phyloP scores from a whole-genome alignment of 2,113 vertebrate species.

The Fregetta grallaria region DNA sequence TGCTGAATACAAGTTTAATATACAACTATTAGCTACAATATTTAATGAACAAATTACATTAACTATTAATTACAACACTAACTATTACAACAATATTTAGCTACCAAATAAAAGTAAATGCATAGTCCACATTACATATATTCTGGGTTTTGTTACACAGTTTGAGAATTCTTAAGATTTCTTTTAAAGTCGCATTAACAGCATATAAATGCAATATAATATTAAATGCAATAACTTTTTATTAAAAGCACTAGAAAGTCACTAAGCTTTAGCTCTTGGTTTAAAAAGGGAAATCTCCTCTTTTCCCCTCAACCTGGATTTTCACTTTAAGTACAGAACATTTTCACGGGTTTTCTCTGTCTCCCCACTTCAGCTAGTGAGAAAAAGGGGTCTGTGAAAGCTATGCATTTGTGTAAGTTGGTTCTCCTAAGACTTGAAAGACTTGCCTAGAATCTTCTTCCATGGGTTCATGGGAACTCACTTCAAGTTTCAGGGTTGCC shows the following conservation, averaged over 20 bases:
- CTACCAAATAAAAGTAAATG: not conserved
- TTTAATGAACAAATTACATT: not conserved
- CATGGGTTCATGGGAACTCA: not conserved
- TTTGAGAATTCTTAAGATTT: not conserved
- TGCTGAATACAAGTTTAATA: not conserved
- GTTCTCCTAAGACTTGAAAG: not conserved
- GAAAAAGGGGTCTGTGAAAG: not conserved
- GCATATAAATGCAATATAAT: not conserved
- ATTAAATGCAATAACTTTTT: not conserved
- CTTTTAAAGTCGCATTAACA: not conserved
- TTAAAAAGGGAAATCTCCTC: not conserved
- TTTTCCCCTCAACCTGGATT: not conserved
- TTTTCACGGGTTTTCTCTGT: not conserved
- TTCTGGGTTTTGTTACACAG: not conserved
- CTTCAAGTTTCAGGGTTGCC: not conserved
- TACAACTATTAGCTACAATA: not conserved
- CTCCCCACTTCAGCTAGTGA: not conserved
- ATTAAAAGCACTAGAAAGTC: not conserved
- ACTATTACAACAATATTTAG: not conserved
- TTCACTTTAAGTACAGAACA: not conserved
- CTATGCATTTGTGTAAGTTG: rapidly evolving
- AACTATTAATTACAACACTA: not conserved
- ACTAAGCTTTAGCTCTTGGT: not conserved
- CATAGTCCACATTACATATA: too few species aligned
- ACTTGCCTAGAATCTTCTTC: not conserved